Conservation (phyloP, 2,888 invertebrate species). For the Nymphalis polychloros region DNA sequence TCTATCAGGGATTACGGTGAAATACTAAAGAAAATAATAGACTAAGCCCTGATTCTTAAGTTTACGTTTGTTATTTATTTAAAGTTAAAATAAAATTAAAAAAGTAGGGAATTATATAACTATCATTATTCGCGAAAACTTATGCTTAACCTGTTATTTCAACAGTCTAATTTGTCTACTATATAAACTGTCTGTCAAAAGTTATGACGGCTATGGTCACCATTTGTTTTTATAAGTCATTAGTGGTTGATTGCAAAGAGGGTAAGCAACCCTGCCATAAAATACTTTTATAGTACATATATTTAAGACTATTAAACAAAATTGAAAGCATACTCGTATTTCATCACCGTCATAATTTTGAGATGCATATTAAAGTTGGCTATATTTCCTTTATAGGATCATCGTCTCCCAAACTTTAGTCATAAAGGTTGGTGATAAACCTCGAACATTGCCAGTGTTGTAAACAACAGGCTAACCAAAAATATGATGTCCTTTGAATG, state of each 20-base stretch:
- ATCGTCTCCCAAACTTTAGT: conserved; percentile 18
- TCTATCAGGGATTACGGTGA: neutral
- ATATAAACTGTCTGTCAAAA: too few species aligned
- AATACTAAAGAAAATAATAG: conserved; percentile 1
- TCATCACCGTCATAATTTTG: neutral
- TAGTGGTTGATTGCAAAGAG: too few species aligned
- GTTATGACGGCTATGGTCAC: too few species aligned
- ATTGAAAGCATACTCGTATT: neutral
- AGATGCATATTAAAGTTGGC: conserved; percentile 31
- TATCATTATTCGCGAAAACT: too few species aligned
- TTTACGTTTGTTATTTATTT: neutral
- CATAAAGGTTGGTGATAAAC: conserved; percentile 32
- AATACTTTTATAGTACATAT: neutral
- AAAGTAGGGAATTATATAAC: too few species aligned
- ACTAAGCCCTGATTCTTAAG: neutral
- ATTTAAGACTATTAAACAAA: neutral
- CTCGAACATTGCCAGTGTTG: conserved; percentile 10
- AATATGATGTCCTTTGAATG: conserved; percentile 28
- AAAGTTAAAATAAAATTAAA: too few species aligned
- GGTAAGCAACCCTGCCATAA: too few species aligned
- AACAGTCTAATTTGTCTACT: too few species aligned
- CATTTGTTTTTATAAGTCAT: too few species aligned
- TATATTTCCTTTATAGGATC: conserved; percentile 16
- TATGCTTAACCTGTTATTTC: too few species aligned
- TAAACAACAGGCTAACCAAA: conserved; percentile 32